These are phyloP conservation scores for Acanthurus tractus DNA, from an alignment of 2,797 vertebrate species.

Conservation along the genomic window DNA sequence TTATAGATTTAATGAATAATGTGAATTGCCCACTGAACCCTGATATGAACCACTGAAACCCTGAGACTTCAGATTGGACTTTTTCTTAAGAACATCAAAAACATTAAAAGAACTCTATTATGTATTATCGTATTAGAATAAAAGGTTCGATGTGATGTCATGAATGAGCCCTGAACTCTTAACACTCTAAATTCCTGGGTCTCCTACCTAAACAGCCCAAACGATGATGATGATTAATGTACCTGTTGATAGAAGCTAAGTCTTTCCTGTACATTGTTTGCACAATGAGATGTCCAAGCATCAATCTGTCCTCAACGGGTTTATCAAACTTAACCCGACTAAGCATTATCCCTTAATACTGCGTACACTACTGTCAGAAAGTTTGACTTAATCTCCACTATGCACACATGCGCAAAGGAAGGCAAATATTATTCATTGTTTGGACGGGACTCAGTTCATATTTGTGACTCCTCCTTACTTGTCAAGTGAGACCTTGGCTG, in stretches of 20 bases:
- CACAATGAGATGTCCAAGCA: conserved; percentile 53
- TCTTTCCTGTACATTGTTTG: conserved; percentile 64
- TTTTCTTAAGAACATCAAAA: background rate
- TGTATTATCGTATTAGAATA: background rate
- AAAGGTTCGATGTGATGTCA: background rate
- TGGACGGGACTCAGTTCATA: conserved; percentile 33
- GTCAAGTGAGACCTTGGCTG: conserved; percentile 35
- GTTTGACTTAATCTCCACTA: conserved; percentile 45
- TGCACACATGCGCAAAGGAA: conserved; percentile 39
- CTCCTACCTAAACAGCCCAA: background rate
- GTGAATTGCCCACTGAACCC: too few relatives aligned
- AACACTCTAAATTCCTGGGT: conserved; percentile 2
- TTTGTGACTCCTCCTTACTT: conserved; percentile 36
- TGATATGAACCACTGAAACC: background rate
- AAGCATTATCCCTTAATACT: conserved; percentile 57
- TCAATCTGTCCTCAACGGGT: conserved; percentile 71
- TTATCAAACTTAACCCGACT: conserved; percentile 46
- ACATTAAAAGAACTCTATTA: too few relatives aligned
- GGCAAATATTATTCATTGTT: conserved; percentile 49
- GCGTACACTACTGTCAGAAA: conserved; percentile 27
- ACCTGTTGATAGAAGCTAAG: conserved; percentile 53
- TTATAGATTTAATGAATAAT: too few relatives aligned
- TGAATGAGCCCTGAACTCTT: background rate
- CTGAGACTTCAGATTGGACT: background rate
- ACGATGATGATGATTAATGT: conserved; percentile 58